Evolutionary conservation across 2,888 invertebrate genomes (phyloP), one percentile per base, ranked within the genome.

Genomic region (Callinectes sapidus): DNA sequence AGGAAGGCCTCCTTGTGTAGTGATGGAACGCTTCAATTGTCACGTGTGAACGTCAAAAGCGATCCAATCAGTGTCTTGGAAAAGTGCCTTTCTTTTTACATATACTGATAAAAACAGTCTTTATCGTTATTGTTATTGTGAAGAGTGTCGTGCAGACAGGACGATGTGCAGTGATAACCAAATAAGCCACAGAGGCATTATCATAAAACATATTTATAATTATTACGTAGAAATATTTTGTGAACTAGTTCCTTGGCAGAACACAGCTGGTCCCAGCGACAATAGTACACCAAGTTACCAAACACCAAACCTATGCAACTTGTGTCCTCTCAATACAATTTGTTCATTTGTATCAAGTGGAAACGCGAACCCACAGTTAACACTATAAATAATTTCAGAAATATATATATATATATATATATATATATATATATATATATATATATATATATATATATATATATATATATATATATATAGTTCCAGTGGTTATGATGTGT

Each of bases 181-280:
- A 48, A 39, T 61, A 35, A 66, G 89, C 89, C 89, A 89, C 66
- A 35, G 89, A 89, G 89, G 89, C 89, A 89, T 89, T 89, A 89
- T 89, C 66, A 66, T 61, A 89, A 89, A 32, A 23, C 35, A 66
- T 35, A 61, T 35, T 89, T 88, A 28, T 88, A n/a, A 35, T 35
- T 28, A 28, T 55, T 16, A 61, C 61, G 32, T 81, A 35, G n/a
- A 81, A 81, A 81, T 32, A 14, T 28, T 35, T 35, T 81, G 35
- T 14, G 35, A 32, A 35, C 16, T 35, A 81, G 81, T 35, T 81
- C 81, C 81, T 81, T 32, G 35, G 16, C 81, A 81, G 81, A 35
- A 3, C 18, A 81, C 35, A 16, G 35, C 35, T 81, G 81, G 81
- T 81, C 35, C 81, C 2, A 35, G 13, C 14, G 18, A 32, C 10